A percentile compares a stretch with the other conserved stretches of the same genome.
These are phyloP conservation scores for Volucella inanis DNA, from an alignment of 2,888 invertebrate genomes.

Conservation along the genomic window DNA sequence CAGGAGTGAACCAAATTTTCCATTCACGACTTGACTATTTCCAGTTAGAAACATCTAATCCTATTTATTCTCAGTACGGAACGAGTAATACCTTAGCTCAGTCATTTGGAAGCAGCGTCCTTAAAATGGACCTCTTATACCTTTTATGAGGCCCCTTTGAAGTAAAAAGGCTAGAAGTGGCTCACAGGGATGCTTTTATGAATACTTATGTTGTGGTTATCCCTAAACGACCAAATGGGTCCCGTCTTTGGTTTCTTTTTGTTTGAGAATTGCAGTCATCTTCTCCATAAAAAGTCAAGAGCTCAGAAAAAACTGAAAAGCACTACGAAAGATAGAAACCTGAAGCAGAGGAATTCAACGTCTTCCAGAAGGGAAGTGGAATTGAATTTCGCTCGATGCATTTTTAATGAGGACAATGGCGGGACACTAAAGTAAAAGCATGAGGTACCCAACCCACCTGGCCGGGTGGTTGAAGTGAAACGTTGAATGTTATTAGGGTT, in stretches of 20 bases:
- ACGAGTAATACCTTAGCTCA: no score
- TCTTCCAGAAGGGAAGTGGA: conserved; percentile 50
- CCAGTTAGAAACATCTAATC: no score
- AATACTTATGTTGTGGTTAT: conserved; percentile 30
- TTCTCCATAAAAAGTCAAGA: conserved; percentile 58
- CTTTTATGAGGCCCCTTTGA: no score
- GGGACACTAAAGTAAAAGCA: conserved; percentile 4
- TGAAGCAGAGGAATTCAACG: conserved; percentile 20
- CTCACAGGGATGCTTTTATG: conserved; percentile 43
- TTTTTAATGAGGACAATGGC: conserved; percentile 72
- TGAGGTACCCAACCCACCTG: background rate
- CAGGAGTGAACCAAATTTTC: no score
- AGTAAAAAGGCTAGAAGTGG: conserved; percentile 11
- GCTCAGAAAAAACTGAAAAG: conserved; percentile 12
- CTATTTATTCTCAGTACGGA: no score
- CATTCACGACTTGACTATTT: no score
- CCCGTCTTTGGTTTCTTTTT: conserved; percentile 48
- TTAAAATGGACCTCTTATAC: no score
- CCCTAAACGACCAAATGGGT: conserved; percentile 52
- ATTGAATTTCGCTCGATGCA: conserved; percentile 73
- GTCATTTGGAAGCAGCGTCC: no score
- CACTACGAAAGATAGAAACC: conserved; percentile 19
- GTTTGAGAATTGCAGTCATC: conserved; percentile 41
- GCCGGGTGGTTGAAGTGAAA: background rate
- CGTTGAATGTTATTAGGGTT: conserved; percentile 67